Conservation (phyloP, 1,140 invertebrate genomes). For the Heliconius melpomene region DNA sequence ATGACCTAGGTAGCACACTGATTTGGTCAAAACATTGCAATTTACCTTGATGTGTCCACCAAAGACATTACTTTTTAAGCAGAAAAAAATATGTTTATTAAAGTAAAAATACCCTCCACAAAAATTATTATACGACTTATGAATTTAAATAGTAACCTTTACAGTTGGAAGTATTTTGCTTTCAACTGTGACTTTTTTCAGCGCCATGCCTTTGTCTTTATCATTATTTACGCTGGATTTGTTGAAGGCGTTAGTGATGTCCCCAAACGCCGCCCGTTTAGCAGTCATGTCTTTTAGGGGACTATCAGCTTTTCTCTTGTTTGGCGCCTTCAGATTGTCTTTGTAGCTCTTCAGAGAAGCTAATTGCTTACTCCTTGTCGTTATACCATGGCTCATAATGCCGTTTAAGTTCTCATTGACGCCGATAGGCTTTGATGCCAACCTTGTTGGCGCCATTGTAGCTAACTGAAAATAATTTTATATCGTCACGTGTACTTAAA, state of each 20-base stretch:
- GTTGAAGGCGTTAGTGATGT: constrained; percentile 86
- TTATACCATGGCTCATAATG: constrained; percentile 67
- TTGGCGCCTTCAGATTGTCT: constrained; percentile 65
- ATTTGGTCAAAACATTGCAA: constrained; percentile 30
- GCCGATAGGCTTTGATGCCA: constrained; percentile 76
- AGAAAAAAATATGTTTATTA: not conserved
- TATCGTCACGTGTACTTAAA: constrained; percentile 57
- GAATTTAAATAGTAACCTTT: constrained; percentile 64
- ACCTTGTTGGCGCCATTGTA: constrained; percentile 83
- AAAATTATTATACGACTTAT: not conserved
- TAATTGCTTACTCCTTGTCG: constrained; percentile 75
- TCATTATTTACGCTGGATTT: constrained; percentile 64
- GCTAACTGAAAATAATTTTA: constrained; percentile 52
- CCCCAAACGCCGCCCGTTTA: constrained; percentile 88
- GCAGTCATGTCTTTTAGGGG: constrained; percentile 80
- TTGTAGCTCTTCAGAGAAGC: constrained; percentile 73
- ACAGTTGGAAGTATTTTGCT: constrained; percentile 78
- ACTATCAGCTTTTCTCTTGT: constrained; percentile 83
- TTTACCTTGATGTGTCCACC: not conserved
- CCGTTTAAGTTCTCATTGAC: constrained; percentile 75
- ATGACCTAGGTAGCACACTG: constrained; percentile 40
- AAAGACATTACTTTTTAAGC: not conserved
- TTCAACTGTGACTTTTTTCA: constrained; percentile 81
- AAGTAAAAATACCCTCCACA: constrained; percentile 8
- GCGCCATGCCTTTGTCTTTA: constrained; percentile 64